Base-by-base conservation (phyloP, 2,888 invertebrate genomes). In the Chloroclystis v-ata region DNA sequence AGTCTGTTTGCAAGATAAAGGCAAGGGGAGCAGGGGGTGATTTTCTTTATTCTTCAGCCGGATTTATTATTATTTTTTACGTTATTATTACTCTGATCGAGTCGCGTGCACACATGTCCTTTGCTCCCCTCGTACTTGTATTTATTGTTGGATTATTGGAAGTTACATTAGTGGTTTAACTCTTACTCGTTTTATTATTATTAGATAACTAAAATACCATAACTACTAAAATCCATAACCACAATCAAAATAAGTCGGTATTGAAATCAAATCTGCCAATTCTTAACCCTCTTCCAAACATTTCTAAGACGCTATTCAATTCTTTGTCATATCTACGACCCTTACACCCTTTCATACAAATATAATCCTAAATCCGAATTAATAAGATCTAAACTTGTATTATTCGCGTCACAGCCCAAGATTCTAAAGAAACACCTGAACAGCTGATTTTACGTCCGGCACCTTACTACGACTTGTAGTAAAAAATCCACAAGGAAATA, bases 21-120 rank as follows among this genome's bases (percentile, higher is more conserved):
- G 84, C 80, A 81, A 78, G 75, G 79, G 82, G 80, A 78, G 75
- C 72, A 69, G 70, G 84, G 85, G 85, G 81, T 83, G 83, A 82
- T 81, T 86, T 86, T 86, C 86, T 86, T 87, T 86, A 86, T 86
- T 85, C 86, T 80, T 87, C 86, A 81, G 79, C 82, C 81, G 84
- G 82, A 82, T 86, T 86, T 87, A 87, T 87, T 87, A 86, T 87
- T 86, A 86, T 86, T 87, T 85, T 67, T 87, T 86, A 86, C 83
- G 84, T 82, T 86, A 87, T 86, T 86, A 87, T 87, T 87, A 86
- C 84, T 77, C 74, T 81, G 84, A 84, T 84, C 26, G 63, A 72
- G 62, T 72, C 86, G 86, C 82, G 80, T 82, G 86, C 85, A 85
- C 87, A 86, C 83, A 85, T 85, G 85, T 79, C 85, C 75, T 72